Evolutionary conservation across 2,113 vertebrate species (phyloP).

Genomic region (Calonectris borealis): DNA sequence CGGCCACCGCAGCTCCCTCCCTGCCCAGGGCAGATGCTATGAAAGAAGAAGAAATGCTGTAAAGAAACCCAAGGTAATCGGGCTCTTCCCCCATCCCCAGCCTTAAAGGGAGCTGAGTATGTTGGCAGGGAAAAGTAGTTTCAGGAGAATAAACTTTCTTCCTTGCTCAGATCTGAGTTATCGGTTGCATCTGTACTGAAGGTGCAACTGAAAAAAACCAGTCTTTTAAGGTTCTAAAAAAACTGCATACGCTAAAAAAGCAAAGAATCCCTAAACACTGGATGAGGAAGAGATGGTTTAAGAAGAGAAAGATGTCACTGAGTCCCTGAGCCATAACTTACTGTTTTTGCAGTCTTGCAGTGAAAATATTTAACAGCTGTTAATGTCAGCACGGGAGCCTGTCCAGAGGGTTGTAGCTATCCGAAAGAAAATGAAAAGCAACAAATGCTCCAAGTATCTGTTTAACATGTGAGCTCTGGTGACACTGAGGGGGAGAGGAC

Average conservation of each 20-base stretch:
- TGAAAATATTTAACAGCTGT: neutral
- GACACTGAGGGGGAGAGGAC: neutral
- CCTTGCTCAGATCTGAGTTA: neutral
- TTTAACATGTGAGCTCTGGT: neutral
- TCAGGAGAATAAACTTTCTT: neutral
- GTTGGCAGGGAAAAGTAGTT: neutral
- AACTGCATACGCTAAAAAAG: neutral
- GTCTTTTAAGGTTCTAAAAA: neutral
- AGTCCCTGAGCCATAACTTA: neutral
- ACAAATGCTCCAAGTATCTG: neutral
- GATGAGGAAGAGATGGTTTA: neutral
- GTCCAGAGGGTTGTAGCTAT: neutral
- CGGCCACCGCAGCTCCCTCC: neutral
- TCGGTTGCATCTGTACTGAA: neutral
- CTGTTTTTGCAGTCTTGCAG: neutral
- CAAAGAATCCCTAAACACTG: neutral
- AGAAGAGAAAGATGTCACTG: neutral
- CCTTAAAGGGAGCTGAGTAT: neutral
- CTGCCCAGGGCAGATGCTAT: neutral
- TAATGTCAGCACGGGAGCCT: rapidly evolving
- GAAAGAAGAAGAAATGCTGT: neutral
- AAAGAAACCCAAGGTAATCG: neutral
- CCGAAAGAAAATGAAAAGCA: neutral
- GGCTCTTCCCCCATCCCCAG: neutral
- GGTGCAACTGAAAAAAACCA: neutral